Percentiles rank a stretch among this genome's conserved stretches.
Conservation (phyloP, 2,113 vertebrate species). For the Dipodomys ordii region DNA sequence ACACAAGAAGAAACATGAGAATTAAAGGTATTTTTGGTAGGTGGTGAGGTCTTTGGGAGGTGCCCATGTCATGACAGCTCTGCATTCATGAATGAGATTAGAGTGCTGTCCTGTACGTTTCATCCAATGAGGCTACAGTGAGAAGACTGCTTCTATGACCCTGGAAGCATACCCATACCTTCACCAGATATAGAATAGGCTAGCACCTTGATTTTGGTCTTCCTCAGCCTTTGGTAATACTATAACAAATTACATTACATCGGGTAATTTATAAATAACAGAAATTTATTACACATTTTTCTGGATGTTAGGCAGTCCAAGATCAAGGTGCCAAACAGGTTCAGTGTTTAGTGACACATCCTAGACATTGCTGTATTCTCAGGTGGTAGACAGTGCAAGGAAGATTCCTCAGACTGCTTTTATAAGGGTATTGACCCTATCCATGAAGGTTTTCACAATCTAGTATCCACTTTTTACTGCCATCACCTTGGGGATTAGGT, state of each 20-base stretch:
- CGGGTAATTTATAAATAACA: slow-evolving; percentile 1
- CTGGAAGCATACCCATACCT: not conserved
- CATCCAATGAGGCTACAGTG: not conserved
- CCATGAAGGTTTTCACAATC: not conserved
- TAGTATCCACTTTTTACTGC: not conserved
- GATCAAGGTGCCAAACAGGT: not conserved
- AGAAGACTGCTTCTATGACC: not conserved
- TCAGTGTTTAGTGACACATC: not conserved
- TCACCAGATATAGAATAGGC: not conserved
- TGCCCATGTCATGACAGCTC: not conserved
- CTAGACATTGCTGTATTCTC: not conserved
- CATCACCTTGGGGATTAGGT: not conserved
- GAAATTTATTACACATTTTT: not conserved
- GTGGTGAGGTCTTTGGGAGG: not conserved
- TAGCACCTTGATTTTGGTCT: not conserved
- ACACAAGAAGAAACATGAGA: too few species aligned
- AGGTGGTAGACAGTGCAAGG: not conserved
- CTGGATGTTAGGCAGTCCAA: not conserved
- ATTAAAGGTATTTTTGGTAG: not conserved
- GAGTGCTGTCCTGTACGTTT: not conserved
- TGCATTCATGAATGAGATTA: not conserved
- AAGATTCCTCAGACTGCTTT: not conserved
- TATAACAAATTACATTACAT: not conserved
- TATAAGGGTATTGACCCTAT: not conserved
- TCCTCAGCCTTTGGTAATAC: not conserved